Evolutionary conservation across 2,113 vertebrate species (phyloP), one percentile per base, ranked within the genome.

Genomic region (Scophthalmus maximus): DNA sequence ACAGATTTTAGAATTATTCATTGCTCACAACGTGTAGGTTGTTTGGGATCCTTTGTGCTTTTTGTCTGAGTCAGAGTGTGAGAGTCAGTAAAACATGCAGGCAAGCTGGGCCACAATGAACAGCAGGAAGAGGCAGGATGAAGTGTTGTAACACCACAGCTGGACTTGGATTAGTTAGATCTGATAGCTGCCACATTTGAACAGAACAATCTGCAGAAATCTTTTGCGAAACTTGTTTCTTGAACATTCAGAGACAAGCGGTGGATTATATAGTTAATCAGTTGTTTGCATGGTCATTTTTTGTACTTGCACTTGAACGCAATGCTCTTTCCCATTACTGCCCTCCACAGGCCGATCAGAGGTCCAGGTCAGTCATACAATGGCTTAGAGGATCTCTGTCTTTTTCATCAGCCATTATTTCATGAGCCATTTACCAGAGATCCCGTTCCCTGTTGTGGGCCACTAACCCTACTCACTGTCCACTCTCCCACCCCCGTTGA

Each of bases 1-100:
- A 20, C 58, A 62, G 40, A 51, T 68, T 78, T 75, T 15, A 67
- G 60, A 82, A 73, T 76, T 81, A 76, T 83, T 82, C 79, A 69
- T 88, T 53, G 70, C 79, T 89, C 81, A 83, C 75, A 79, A 74
- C 34, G 75, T 87, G 87, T 86, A 88, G 79, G 83, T 78, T 86
- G 82, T 65, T 69, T 36, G 36, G 65, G 71, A 83, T 85, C 72
- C 55, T 84, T 87, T 79, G 42, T 85, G 46, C 64, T 71, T 85
- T 88, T 88, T 87, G 73, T 85, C 82, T 82, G 81, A 87, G 81
- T 87, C 87, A 83, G 64, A 86, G 80, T 56, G 64, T 85, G 69
- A 62, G 68, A 63, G 76, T 78, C 79, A 71, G 65, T 84, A 60
- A 82, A 79, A 82, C 73, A 82, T 72, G 42, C 85, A 76, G 70